A percentile compares a stretch with the other conserved stretches of the same genome.
These are phyloP conservation scores for Coptodon rendalli DNA, from an alignment of 2,113 vertebrate species.

Conservation along the genomic window DNA sequence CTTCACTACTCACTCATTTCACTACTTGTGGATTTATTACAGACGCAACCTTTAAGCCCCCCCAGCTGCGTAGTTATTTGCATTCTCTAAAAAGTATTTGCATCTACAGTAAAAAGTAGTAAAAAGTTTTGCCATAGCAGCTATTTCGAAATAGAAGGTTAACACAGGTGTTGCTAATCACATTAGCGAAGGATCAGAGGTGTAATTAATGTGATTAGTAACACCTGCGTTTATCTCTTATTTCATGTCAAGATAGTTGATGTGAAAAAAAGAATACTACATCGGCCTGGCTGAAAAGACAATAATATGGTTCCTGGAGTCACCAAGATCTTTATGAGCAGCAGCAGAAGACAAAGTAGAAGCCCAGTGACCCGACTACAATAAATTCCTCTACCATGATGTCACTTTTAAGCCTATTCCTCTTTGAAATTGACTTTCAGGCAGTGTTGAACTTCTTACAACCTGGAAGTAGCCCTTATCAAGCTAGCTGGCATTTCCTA, in stretches of 20 bases:
- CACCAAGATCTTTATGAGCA: not conserved
- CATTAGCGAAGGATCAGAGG: not conserved
- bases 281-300: not conserved
- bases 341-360: not conserved
- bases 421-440: not conserved
- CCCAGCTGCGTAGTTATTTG: not conserved
- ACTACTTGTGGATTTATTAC: not conserved
- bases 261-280: not conserved
- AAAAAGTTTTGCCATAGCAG: not conserved
- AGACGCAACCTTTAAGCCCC: not conserved
- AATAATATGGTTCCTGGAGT: not conserved
- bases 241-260: not conserved
- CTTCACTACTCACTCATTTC: not conserved
- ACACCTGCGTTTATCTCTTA: not conserved
- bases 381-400: constrained; percentile 37
- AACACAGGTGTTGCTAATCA: not conserved
- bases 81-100: not conserved
- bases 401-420: constrained; percentile 15
- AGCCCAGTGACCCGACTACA: constrained; percentile 2
- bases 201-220: not conserved
- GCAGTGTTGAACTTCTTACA: not conserved
- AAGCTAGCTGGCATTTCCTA: not conserved
- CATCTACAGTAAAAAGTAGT: not conserved
- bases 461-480: not conserved
- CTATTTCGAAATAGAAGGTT: not conserved